Percentiles rank a stretch among this genome's conserved stretches.
These are phyloP conservation scores for Stenoptilia bipunctidactyla DNA, from an alignment of 2,888 invertebrate species.

Conservation along the genomic window DNA sequence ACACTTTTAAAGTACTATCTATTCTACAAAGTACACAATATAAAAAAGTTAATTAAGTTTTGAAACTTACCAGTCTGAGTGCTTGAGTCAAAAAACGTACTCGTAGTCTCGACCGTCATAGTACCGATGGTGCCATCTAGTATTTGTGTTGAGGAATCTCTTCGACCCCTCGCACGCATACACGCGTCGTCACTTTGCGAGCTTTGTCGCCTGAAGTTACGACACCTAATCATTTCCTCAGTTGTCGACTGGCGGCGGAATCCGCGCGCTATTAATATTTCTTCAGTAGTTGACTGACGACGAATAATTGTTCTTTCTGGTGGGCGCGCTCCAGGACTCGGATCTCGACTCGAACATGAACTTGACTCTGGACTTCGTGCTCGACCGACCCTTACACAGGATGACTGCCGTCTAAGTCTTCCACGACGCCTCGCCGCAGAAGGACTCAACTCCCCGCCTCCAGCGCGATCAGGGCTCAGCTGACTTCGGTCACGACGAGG, in stretches of 20 bases:
- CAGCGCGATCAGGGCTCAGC: constrained; percentile 83
- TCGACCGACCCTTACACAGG: constrained; percentile 74
- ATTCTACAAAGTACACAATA: no score
- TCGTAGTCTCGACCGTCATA: constrained; percentile 94
- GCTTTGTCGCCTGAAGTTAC: constrained; percentile 91
- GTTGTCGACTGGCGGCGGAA: constrained; percentile 92
- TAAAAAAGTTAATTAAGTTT: no score
- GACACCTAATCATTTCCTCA: constrained; percentile 92
- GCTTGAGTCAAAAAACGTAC: constrained; percentile 92
- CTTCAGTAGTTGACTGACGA: constrained; percentile 91
- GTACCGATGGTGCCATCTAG: constrained; percentile 91
- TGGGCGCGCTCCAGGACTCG: constrained; percentile 80
- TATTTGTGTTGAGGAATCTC: constrained; percentile 91
- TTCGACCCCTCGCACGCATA: constrained; percentile 76
- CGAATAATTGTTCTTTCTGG: constrained; percentile 81
- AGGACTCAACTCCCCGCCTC: constrained; percentile 86
- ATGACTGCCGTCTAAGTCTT: constrained; percentile 82
- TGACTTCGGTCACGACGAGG: constrained; percentile 83
- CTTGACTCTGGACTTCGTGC: constrained; percentile 79
- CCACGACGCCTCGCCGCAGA: constrained; percentile 77
- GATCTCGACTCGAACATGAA: constrained; percentile 86
- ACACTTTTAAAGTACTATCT: no score
- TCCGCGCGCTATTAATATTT: constrained; percentile 90
- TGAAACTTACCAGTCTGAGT: constrained; percentile 88
- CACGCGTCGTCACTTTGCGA: constrained; percentile 89